Evolutionary conservation across 2,113 vertebrate genomes (phyloP).

Genomic region (Apus apus): DNA sequence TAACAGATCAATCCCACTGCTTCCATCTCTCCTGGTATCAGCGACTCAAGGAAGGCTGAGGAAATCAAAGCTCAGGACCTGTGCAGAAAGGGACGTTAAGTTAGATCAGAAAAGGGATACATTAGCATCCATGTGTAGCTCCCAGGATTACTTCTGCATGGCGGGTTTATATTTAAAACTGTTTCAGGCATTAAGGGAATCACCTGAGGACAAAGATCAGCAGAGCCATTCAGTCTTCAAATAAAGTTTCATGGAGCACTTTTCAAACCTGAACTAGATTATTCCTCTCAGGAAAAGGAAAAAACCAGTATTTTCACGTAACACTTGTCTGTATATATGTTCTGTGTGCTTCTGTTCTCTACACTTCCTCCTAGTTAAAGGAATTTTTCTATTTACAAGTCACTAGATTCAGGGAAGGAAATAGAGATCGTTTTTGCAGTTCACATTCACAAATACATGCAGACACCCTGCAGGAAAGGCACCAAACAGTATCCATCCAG

Average conservation of each 20-base stretch:
- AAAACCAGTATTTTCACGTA: background rate
- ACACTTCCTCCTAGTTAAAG: background rate
- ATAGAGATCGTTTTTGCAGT: background rate
- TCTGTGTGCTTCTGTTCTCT: background rate
- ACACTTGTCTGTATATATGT: background rate
- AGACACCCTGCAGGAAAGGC: background rate
- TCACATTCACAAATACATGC: background rate
- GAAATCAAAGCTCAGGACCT: background rate
- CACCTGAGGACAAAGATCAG: background rate
- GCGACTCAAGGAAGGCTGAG: background rate
- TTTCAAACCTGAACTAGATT: background rate
- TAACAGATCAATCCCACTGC: background rate
- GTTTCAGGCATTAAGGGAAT: background rate
- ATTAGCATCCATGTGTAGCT: background rate
- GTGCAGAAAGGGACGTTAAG: background rate
- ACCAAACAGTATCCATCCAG: background rate
- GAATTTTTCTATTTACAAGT: background rate
- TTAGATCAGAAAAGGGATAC: background rate
- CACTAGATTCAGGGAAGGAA: background rate
- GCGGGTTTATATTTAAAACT: constrained; percentile 7
- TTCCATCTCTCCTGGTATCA: background rate
- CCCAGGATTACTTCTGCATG: background rate
- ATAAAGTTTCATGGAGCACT: background rate
- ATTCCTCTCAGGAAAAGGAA: background rate
- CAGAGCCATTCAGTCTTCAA: background rate